Conservation (phyloP, 2,797 vertebrate species). For the Gymnothorax reevesii region DNA sequence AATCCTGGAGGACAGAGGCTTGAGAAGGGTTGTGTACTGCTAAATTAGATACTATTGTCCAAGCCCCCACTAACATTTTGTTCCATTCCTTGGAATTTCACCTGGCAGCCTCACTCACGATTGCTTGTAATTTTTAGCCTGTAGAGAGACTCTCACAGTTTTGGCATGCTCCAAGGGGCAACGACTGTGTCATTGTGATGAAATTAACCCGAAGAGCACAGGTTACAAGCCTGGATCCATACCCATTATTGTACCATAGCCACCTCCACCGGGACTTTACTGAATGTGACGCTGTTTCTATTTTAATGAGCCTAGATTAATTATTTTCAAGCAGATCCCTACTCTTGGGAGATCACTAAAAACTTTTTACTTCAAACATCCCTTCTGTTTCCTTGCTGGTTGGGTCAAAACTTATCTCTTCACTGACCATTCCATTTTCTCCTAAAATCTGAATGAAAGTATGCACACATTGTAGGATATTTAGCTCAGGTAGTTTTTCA, state of each 20-base stretch:
- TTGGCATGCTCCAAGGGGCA: background rate
- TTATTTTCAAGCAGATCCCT: background rate
- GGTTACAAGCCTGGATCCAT: too few relatives aligned
- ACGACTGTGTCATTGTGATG: too few relatives aligned
- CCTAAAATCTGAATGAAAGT: constrained; percentile 6
- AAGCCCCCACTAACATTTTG: too few relatives aligned
- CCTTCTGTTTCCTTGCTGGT: constrained; percentile 22
- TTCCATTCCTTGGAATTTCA: too few relatives aligned
- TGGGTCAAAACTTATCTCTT: constrained; percentile 30
- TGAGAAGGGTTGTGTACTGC: too few relatives aligned
- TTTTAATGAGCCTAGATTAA: constrained; percentile 27
- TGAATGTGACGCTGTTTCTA: constrained; percentile 33
- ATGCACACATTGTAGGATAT: background rate
- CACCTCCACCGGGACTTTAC: constrained; percentile 17
- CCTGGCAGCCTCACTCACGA: too few relatives aligned
- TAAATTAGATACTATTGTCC: too few relatives aligned
- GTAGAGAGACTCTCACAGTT: background rate
- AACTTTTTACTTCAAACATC: constrained; percentile 18
- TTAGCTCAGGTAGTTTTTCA: constrained; percentile 28
- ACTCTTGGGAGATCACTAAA: background rate
- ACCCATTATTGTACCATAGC: too few relatives aligned
- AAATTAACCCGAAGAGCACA: too few relatives aligned
- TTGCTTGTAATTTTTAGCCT: background rate
- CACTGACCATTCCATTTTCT: constrained; percentile 3
- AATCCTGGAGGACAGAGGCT: too few relatives aligned